Conservation (phyloP, 2,113 vertebrate species). For the Felis chaus region DNA sequence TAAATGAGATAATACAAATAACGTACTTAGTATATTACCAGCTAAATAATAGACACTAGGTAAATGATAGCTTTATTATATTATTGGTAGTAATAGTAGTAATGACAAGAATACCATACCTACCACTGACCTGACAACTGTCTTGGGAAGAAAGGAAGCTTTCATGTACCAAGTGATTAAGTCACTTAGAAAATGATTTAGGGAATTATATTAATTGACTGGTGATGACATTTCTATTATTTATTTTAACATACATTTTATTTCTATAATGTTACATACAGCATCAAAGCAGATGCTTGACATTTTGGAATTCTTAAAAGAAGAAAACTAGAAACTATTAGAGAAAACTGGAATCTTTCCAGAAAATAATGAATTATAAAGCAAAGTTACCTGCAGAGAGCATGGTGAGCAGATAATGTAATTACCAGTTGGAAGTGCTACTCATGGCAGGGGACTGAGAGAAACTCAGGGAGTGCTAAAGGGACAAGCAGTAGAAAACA, state of each 20-base stretch:
- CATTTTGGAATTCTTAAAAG: not conserved
- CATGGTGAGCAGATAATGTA: not conserved
- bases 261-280: not conserved
- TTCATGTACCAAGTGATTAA: not conserved
- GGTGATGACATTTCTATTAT: not conserved
- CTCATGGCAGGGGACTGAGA: not conserved
- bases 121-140: not conserved
- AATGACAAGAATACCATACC: not conserved
- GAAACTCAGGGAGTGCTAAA: not conserved
- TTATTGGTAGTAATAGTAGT: not conserved
- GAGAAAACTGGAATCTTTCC: not conserved
- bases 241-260: not conserved
- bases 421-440: not conserved
- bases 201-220: not conserved
- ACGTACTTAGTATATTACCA: not conserved
- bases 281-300: not conserved
- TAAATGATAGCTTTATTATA: not conserved
- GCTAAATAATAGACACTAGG: not conserved
- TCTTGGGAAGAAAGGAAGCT: not conserved
- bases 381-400: not conserved
- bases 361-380: not conserved
- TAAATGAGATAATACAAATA: not conserved
- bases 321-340: not conserved
- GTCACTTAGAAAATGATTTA: not conserved
- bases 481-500: not conserved